Conservation (phyloP, 2,113 vertebrate genomes). For the Apodemus speciosus region DNA sequence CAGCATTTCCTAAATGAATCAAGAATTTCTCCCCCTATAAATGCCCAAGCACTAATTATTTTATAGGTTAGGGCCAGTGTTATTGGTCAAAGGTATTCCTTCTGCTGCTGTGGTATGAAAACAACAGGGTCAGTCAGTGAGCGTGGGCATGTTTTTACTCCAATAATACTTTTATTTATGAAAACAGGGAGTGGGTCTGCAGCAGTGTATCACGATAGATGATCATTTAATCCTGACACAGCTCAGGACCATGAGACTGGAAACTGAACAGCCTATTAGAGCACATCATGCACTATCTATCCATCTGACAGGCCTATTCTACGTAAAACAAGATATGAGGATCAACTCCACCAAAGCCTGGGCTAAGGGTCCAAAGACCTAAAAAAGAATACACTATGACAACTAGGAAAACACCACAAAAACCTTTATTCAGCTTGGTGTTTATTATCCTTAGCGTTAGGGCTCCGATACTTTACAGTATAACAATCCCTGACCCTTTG, state of each 20-base stretch:
- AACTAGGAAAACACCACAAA: background rate
- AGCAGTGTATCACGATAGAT: background rate
- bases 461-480: background rate
- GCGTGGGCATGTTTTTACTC: background rate
- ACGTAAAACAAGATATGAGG: background rate
- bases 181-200: background rate
- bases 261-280: background rate
- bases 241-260: background rate
- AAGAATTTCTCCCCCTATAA: background rate
- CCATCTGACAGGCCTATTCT: background rate
- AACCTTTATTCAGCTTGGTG: background rate
- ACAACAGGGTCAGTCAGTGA: background rate
- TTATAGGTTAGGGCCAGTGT: background rate
- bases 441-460: background rate
- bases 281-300: background rate
- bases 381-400: background rate
- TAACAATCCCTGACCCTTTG: background rate
- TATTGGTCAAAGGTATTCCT: background rate
- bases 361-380: background rate
- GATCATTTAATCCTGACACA: background rate
- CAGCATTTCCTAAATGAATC: conserved; percentile 39
- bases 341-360: background rate
- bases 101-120: background rate
- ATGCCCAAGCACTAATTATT: background rate
- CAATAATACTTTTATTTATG: conserved; percentile 34